phyloP scores from a whole-genome alignment of 23 tunicate genomes.

The Corella eumyota region DNA sequence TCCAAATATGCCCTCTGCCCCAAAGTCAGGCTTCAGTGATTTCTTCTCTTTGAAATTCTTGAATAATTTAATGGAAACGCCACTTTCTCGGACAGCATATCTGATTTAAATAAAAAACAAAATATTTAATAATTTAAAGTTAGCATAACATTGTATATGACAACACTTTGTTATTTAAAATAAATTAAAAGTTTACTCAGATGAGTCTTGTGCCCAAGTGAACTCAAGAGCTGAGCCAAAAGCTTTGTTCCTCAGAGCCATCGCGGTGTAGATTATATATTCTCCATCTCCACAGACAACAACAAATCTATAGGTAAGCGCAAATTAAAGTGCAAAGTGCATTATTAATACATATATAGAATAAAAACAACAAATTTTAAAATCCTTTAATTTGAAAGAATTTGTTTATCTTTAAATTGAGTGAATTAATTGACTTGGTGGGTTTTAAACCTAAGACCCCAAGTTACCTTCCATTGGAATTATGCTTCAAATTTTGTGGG shows the following conservation, averaged over 20 bases:
- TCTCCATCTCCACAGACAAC: slow-evolving; percentile 99
- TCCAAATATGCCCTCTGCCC: slow-evolving; percentile 87
- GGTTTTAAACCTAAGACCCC: too few relatives aligned
- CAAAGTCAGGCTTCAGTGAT: slow-evolving; percentile 96
- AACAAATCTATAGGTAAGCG: slow-evolving; percentile 46
- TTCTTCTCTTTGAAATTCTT: slow-evolving; percentile 81
- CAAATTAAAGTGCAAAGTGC: background rate
- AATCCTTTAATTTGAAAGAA: too few relatives aligned
- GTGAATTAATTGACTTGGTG: too few relatives aligned
- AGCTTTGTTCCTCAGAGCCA: slow-evolving; percentile 97
- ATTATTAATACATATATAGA: background rate
- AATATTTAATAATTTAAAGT: background rate
- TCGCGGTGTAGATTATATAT: slow-evolving; percentile 98
- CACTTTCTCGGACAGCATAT: slow-evolving; percentile 89
- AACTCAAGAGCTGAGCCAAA: slow-evolving; percentile 91
- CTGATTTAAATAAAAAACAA: slow-evolving; percentile 7
- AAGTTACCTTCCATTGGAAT: slow-evolving; percentile 89
- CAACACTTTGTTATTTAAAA: background rate
- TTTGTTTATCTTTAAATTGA: too few relatives aligned
- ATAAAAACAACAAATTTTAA: too few relatives aligned
- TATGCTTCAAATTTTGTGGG: slow-evolving; percentile 91
- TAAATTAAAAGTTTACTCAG: slow-evolving; percentile 53
- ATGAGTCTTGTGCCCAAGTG: slow-evolving; percentile 87
- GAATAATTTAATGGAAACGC: slow-evolving; percentile 55
- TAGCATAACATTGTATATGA: background rate